A percentile compares a stretch with the other conserved stretches of the same genome.
Conservation (phyloP, 2,888 invertebrate genomes). For the Drosophila imparisetae region DNA sequence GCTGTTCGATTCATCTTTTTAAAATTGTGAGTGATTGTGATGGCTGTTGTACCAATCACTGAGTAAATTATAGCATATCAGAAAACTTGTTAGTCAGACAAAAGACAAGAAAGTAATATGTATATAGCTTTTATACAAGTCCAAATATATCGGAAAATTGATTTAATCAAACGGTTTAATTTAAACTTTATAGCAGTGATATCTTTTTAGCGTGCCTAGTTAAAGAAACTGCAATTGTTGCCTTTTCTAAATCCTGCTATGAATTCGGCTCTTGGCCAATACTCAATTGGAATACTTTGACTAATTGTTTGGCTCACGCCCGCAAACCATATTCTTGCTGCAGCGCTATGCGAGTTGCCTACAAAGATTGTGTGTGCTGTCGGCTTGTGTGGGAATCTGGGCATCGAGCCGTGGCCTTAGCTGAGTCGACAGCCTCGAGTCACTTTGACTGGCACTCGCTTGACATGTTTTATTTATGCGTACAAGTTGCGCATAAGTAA, state of each 20-base stretch:
- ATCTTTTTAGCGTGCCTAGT: background rate
- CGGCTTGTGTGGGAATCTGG: conserved; percentile 16
- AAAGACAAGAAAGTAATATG: background rate
- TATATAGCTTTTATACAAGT: background rate
- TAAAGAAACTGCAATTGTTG: background rate
- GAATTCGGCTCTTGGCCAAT: background rate
- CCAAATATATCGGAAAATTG: background rate
- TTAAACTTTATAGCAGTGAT: background rate
- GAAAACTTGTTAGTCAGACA: background rate
- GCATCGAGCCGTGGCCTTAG: conserved; percentile 1
- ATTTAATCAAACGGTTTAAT: background rate
- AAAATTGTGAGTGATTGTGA: background rate
- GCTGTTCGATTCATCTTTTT: background rate
- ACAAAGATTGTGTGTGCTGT: conserved; percentile 23
- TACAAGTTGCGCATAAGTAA: conserved; percentile 80
- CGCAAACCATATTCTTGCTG: background rate
- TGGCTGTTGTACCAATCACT: background rate
- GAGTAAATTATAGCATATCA: background rate
- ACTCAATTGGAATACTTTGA: background rate
- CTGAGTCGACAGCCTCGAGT: conserved; percentile 51
- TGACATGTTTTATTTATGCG: conserved; percentile 81
- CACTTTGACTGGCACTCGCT: conserved; percentile 54
- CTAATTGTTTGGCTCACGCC: conserved; percentile 45
- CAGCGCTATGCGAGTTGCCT: conserved; percentile 37
- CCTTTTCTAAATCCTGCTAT: background rate